Conservation (phyloP, 2,113 vertebrate species). For the Mustelus asterias region DNA sequence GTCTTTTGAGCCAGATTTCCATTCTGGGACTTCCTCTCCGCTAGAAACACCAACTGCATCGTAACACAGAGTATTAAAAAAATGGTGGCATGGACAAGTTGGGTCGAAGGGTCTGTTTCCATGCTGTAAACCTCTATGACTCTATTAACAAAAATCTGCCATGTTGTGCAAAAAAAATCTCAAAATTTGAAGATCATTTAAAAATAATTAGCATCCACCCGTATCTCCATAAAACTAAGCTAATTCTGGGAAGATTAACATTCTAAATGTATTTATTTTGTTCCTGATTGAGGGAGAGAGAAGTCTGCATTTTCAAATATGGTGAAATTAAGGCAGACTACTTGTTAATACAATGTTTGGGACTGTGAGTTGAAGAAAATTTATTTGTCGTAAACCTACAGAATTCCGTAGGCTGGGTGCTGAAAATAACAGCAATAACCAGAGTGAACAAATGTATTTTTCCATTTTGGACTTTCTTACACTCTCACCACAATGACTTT, state of each 20-base stretch:
- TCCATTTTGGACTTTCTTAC: background rate
- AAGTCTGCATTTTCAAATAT: background rate
- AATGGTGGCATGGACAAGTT: too few relatives aligned
- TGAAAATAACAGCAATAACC: background rate
- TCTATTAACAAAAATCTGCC: too few relatives aligned
- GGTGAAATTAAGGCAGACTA: background rate
- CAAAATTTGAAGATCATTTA: background rate
- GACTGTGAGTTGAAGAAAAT: background rate
- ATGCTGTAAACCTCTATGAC: too few relatives aligned
- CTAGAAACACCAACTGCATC: too few relatives aligned
- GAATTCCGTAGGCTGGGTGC: background rate
- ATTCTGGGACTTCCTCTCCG: too few relatives aligned
- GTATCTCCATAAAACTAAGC: background rate
- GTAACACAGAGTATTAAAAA: too few relatives aligned
- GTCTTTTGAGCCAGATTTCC: too few relatives aligned
- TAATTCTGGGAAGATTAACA: background rate
- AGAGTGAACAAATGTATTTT: background rate
- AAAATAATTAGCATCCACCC: background rate
- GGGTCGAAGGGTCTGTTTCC: too few relatives aligned
- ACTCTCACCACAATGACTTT: background rate
- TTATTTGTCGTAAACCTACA: background rate
- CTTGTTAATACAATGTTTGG: background rate
- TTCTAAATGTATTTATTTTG: background rate
- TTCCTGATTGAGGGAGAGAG: background rate
- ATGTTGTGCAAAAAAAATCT: background rate